phyloP scores from a whole-genome alignment of 2,113 vertebrate species.

The Lathamus discolor region DNA sequence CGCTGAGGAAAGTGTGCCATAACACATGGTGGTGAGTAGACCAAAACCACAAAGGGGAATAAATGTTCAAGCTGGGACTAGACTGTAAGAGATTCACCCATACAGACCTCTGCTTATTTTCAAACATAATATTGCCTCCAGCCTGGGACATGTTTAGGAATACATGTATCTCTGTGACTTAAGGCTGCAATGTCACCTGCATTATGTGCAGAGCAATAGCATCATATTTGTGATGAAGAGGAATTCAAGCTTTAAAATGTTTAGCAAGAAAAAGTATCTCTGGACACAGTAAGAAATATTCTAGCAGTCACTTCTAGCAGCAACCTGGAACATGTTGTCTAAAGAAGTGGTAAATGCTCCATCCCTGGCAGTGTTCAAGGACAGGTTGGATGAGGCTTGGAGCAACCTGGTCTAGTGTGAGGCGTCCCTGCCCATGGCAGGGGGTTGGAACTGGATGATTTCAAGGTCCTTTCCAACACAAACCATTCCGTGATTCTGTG shows the following conservation, averaged over 20 bases:
- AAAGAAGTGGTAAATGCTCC: neutral
- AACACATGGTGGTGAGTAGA: neutral
- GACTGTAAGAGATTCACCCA: neutral
- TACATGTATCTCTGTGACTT: accelerated
- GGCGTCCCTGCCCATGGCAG: neutral
- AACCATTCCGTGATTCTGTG: neutral
- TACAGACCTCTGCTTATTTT: neutral
- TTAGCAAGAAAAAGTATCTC: neutral
- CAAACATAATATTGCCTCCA: neutral
- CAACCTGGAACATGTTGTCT: neutral
- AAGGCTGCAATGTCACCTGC: neutral
- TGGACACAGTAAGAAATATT: neutral
- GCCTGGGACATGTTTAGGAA: neutral
- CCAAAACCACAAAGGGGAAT: neutral
- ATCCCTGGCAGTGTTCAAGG: neutral
- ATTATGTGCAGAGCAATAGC: neutral
- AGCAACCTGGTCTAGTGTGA: neutral
- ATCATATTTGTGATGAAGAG: neutral
- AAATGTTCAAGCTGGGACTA: neutral
- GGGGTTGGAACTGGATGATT: neutral
- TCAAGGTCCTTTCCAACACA: neutral
- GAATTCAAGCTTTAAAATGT: neutral
- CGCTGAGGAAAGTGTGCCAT: neutral
- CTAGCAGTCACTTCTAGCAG: neutral
- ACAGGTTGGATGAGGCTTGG: neutral